Evolutionary conservation across 2,888 invertebrate genomes (phyloP), one percentile per base, ranked within the genome.

Genomic region (Rhodophaea formosa): DNA sequence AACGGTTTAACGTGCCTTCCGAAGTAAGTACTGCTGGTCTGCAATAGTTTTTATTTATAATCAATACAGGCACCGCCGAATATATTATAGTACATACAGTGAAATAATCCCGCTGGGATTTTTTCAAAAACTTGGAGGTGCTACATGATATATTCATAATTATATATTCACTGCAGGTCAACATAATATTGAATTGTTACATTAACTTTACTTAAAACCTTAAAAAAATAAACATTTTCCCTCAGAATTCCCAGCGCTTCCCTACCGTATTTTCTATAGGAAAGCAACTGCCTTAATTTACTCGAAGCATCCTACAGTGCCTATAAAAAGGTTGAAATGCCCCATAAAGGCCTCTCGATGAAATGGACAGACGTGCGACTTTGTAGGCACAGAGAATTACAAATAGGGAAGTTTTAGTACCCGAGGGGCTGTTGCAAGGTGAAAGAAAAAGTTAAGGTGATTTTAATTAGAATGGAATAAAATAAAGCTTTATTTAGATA

Each of bases 281-380:
- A 39, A 56, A 35, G 14, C 35, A 35, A 47, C 39, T 14, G 56
- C 23, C 7, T 56, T 49, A 49, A 56, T 56, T 56, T 56, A 49
- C 49, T 47, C 47, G 56, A 47, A 56, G 42, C 29, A 56, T 30
- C 39, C 14, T 15, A 32, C 42, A 47, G 17, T n/a, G 49, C 17
- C 47, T 56, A 56, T 49, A 56, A 56, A 55, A 56, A 49, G 56
- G 56, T 49, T 49, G 42, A 39, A 43, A 42, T 47, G 39, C 32
- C 49, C 42, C 23, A 42, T 56, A 49, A 49, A 56, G 55, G 55
- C 43, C 32, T 17, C 43, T 30, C 39, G 23, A 35, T 47, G 46
- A 35, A 43, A 53, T 42, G 53, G 53, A 53, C 43, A 43, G 53
- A 42, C 29, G 43, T 43, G 43, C 51, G 10, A 16, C 16, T 15